Evolutionary conservation across 2,113 vertebrate genomes (phyloP).

Genomic region (Pagrus major): DNA sequence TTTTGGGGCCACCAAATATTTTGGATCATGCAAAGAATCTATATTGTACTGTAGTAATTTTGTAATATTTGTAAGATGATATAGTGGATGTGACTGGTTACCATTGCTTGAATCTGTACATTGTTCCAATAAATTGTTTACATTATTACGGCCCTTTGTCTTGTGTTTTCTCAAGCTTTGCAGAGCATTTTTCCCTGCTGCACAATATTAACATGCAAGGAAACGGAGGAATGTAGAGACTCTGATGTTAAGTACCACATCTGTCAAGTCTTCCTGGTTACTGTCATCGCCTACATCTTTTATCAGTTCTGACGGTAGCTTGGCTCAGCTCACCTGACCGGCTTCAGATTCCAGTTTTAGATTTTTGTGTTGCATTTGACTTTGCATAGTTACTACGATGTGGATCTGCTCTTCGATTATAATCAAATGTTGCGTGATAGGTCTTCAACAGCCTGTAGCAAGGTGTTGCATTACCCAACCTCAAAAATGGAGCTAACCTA

Average conservation of each 20-base stretch:
- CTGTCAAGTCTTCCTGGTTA: not conserved
- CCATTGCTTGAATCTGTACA: conserved; percentile 97
- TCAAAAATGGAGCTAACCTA: not conserved
- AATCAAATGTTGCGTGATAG: not conserved
- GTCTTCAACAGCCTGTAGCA: not conserved
- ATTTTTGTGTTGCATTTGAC: not conserved
- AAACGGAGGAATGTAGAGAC: not conserved
- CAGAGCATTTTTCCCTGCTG: not conserved
- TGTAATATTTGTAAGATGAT: conserved; percentile 99
- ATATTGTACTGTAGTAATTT: conserved; percentile 99
- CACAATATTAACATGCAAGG: not conserved
- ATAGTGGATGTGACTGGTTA: conserved; percentile 97
- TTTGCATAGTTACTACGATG: not conserved
- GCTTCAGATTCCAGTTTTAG: not conserved
- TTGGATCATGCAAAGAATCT: conserved; percentile 99
- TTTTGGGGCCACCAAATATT: conserved; percentile 99
- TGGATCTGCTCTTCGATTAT: not conserved
- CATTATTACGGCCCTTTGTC: conserved; percentile 78
- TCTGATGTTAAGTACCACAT: not conserved
- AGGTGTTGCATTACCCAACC: not conserved
- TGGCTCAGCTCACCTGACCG: not conserved
- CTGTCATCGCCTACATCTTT: not conserved
- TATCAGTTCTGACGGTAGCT: not conserved
- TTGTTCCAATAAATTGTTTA: conserved; percentile 98
- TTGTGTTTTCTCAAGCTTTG: not conserved